Evolutionary conservation across 1,140 invertebrate genomes (phyloP), one percentile per base, ranked within the genome.

Genomic region (Zophobas atratus): DNA sequence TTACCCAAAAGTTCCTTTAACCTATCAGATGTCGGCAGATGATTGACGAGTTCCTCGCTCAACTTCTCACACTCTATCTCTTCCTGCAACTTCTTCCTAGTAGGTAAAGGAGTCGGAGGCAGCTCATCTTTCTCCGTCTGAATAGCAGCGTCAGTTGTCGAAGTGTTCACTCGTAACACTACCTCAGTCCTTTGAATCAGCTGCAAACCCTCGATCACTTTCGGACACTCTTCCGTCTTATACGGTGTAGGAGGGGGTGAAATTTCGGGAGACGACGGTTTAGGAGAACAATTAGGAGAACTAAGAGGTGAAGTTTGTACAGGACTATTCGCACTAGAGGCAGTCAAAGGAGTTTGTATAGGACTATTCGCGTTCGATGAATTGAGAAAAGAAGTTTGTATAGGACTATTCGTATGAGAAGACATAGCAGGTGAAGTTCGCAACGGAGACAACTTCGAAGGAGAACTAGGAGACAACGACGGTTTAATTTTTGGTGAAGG

Each of bases 21-120:
- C 84, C 92, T 92, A 79, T 94, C 92, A 39, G 91, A 89, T 8
- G 92, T 90, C 39, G 89, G 88, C 71, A 95, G 87, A 75, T 93
- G 91, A 85, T 90, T 92, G 38, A 92, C 92, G 55, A 96, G 88
- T 83, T 95, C 93, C 78, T 92, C 85, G 33, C 93, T 93, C 70
- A 95, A 88, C 80, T 92, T 88, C 81, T 96, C 94, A 87, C 93
- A 95, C 79, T 95, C 94, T 75, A 95, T 89, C 86, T 96, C 95
- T 83, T 95, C 94, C 63, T 92, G 90, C 8, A 92, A 87, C 67
- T 93, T 93, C 67, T 87, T 86, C 5, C 87, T 86, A 46, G 88
- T 86, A 1, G 84, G 85, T 4, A 87, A 79, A 1, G 86, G 86
- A 1, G 82, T 84, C 6, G 82, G 79, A 4, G 84, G 80, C 20